Evolutionary conservation across 2,113 vertebrate species (phyloP).

Genomic region (Cariama cristata): DNA sequence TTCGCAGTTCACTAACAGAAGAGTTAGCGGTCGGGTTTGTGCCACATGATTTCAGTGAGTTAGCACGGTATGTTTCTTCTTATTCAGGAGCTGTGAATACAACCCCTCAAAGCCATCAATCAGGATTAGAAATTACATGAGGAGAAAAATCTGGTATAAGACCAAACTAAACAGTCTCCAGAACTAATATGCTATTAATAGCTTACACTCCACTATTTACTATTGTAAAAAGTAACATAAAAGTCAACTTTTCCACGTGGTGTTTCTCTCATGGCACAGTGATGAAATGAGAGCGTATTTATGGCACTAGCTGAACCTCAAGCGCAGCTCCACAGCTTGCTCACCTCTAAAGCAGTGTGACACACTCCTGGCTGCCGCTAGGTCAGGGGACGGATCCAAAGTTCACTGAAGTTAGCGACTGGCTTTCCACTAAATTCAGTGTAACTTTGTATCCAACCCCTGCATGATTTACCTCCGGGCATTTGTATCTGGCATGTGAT

Average conservation of each 20-base stretch:
- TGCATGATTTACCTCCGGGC: neutral
- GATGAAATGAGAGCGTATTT: conserved; percentile 40
- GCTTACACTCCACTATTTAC: conserved; percentile 33
- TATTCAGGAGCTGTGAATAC: conserved; percentile 32
- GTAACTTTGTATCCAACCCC: neutral
- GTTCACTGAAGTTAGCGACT: neutral
- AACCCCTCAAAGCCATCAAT: conserved; percentile 12
- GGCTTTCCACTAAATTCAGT: neutral
- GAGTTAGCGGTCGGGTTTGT: conserved; percentile 6
- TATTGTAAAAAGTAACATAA: conserved; percentile 32
- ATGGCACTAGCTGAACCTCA: neutral
- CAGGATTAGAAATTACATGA: conserved; percentile 57
- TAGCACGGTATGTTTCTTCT: neutral
- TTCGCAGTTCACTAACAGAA: neutral
- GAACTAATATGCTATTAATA: conserved; percentile 53
- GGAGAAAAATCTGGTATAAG: conserved; percentile 39
- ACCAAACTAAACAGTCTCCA: conserved; percentile 54
- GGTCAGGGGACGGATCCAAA: neutral
- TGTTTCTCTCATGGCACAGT: conserved; percentile 16
- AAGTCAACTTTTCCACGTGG: conserved; percentile 33
- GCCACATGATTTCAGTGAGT: neutral
- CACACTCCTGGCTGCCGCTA: neutral
- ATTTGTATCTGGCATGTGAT: neutral
- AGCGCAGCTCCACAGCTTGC: neutral
- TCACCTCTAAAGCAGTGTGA: neutral